Evolutionary conservation across 2,113 vertebrate species (phyloP).

Genomic region (Irena cyanogastra): DNA sequence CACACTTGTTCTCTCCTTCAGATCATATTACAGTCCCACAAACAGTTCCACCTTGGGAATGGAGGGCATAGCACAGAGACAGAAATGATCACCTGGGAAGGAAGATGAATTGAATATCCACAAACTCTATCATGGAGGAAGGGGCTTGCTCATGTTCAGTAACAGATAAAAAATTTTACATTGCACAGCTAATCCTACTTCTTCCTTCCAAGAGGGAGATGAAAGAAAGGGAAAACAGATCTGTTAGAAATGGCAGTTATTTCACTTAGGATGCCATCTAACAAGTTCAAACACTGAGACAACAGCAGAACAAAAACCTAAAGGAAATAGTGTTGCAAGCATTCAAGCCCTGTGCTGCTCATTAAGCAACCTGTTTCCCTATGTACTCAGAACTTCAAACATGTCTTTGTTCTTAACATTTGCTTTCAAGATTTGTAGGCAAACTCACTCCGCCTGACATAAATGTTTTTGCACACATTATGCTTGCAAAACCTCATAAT

Average conservation of each 20-base stretch:
- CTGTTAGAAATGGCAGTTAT: not conserved
- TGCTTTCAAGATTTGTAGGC: conserved; percentile 41
- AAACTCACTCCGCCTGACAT: not conserved
- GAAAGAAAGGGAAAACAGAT: not conserved
- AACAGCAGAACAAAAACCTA: not conserved
- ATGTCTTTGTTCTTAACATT: conserved; percentile 5
- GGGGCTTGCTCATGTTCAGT: not conserved
- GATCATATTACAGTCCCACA: not conserved
- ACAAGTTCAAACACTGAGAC: not conserved
- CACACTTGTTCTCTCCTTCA: not conserved
- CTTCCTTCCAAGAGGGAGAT: not conserved
- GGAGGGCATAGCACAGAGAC: not conserved
- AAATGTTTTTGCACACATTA: conserved; percentile 25
- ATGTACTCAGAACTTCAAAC: conserved; percentile 18
- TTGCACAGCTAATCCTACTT: not conserved
- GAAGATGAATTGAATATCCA: not conserved
- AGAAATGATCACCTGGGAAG: not conserved
- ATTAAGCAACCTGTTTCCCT: not conserved
- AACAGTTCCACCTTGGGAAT: not conserved
- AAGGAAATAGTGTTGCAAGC: not conserved
- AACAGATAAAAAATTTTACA: not conserved
- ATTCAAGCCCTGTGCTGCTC: not conserved
- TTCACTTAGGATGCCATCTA: not conserved
- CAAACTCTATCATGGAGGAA: not conserved
- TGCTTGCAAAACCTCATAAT: conserved; percentile 18